These are phyloP conservation scores for Calameuta idolon DNA, from an alignment of 2,888 invertebrate genomes.

Conservation along the genomic window DNA sequence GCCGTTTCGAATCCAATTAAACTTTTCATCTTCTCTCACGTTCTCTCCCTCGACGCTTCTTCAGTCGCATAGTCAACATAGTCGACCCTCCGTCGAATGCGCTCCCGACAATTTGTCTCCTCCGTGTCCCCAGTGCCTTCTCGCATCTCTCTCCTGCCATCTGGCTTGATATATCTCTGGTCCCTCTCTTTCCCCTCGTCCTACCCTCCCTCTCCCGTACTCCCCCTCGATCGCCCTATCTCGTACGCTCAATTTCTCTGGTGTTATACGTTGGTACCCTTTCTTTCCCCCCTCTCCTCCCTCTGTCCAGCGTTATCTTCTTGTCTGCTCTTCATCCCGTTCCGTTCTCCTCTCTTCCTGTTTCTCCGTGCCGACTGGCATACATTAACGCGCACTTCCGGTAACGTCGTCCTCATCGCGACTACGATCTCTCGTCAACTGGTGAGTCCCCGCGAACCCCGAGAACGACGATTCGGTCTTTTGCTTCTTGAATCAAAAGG, in stretches of 20 bases:
- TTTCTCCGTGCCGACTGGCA: conserved; percentile 17
- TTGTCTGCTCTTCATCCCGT: background rate
- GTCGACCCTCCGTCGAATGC: conserved; percentile 20
- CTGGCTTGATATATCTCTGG: no score
- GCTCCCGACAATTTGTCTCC: conserved; percentile 4
- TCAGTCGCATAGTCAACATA: conserved; percentile 4
- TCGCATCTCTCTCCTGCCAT: background rate
- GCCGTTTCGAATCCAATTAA: conserved; percentile 42
- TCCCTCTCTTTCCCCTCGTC: conserved; percentile 18
- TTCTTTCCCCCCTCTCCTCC: conserved; percentile 9
- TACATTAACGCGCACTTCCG: conserved; percentile 27
- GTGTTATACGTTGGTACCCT: conserved; percentile 1
- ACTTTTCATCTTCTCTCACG: conserved; percentile 31
- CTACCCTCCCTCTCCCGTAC: conserved; percentile 14
- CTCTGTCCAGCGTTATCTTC: background rate
- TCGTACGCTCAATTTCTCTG: no score
- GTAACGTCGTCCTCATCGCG: background rate
- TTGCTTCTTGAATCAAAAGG: background rate
- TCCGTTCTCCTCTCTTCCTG: conserved; percentile 23
- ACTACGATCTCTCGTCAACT: background rate
- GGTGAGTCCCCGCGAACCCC: background rate
- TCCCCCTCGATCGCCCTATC: no score
- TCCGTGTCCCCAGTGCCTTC: background rate
- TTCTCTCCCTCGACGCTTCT: background rate
- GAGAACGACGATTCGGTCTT: background rate